A percentile compares a stretch with the other conserved stretches of the same genome.
phyloP scores from a whole-genome alignment of 2,113 vertebrate genomes.

The Bettongia penicillata region DNA sequence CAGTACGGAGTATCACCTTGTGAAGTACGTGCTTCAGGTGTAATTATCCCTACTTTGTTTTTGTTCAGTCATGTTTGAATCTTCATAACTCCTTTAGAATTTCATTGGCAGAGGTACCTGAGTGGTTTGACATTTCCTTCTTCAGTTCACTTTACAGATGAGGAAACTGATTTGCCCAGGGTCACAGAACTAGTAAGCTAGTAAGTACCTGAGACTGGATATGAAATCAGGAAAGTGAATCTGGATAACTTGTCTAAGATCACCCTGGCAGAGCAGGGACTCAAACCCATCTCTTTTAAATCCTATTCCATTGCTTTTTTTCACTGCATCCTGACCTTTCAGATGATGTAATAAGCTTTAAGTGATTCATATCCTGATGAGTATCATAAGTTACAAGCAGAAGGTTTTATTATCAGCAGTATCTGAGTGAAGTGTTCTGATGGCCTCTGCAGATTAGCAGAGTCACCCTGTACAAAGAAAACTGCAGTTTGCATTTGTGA shows the following conservation, averaged over 20 bases:
- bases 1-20: neutral
- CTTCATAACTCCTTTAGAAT: neutral
- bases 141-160: neutral
- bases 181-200: neutral
- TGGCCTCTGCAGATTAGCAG: neutral
- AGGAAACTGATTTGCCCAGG: neutral
- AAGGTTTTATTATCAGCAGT: neutral
- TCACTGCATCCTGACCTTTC: neutral
- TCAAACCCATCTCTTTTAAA: neutral
- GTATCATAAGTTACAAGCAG: neutral
- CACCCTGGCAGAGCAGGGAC: neutral
- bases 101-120: neutral
- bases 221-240: neutral
- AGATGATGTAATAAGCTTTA: neutral
- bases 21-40: neutral
- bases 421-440: slow-evolving; percentile 5
- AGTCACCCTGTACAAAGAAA: neutral
- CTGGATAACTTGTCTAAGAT: neutral
- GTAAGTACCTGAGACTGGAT: neutral
- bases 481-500: neutral
- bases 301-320: neutral
- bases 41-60: neutral
- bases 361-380: neutral
- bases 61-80: neutral
- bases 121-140: neutral